A percentile compares a stretch with the other conserved stretches of the same genome.
Conservation (phyloP, 2,888 invertebrate species). For the Brachyptera risi region DNA sequence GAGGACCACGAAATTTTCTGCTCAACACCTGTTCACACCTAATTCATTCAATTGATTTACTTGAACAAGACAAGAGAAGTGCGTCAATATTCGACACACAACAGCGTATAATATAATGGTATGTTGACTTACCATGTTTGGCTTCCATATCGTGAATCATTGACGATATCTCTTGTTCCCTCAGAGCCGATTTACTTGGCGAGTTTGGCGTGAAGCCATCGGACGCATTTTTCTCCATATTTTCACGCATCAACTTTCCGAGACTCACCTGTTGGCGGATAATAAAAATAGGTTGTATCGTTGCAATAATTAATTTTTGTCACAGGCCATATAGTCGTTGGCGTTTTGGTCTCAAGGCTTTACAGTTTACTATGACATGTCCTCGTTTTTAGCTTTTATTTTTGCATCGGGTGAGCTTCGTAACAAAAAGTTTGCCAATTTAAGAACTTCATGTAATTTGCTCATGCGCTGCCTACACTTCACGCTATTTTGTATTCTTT, state of each 20-base stretch:
- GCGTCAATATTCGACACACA: too few species aligned
- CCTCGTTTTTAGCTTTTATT: not conserved
- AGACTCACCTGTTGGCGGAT: slow-evolving; percentile 42
- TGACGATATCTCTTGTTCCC: slow-evolving; percentile 67
- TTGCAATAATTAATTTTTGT: not conserved
- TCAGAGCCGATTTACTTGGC: slow-evolving; percentile 10
- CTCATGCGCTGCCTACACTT: too few species aligned
- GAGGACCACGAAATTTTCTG: too few species aligned
- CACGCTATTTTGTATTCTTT: too few species aligned
- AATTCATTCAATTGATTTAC: too few species aligned
- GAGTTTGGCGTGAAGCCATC: slow-evolving; percentile 42
- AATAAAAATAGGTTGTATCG: not conserved
- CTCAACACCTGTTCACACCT: too few species aligned
- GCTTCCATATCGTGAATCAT: slow-evolving; percentile 76
- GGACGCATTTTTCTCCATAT: slow-evolving; percentile 34
- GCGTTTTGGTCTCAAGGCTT: not conserved
- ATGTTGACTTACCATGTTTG: slow-evolving; percentile 69
- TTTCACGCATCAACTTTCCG: slow-evolving; percentile 40
- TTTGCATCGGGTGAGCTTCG: not conserved
- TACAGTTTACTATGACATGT: not conserved
- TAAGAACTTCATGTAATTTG: too few species aligned
- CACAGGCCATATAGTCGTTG: not conserved
- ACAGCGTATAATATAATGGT: too few species aligned
- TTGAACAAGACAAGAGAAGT: too few species aligned
- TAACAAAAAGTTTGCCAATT: not conserved